Conservation (phyloP, 2,113 vertebrate genomes). For the Probosciger aterrimus region DNA sequence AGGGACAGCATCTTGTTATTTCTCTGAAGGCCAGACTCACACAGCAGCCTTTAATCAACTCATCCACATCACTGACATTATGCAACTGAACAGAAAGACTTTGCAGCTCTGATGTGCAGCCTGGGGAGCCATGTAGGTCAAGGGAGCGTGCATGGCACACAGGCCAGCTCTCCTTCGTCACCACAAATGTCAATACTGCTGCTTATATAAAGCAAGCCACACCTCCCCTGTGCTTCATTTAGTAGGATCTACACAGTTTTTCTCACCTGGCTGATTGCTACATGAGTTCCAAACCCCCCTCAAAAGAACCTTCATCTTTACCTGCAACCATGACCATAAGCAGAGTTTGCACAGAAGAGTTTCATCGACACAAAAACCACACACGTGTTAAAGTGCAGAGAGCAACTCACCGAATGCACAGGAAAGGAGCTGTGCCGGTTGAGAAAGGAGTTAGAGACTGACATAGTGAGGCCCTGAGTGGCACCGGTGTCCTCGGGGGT, state of each 20-base stretch:
- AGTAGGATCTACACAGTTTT: neutral
- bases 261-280: neutral
- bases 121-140: neutral
- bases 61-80: neutral
- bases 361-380: neutral
- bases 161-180: neutral
- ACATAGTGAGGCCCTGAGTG: conserved; percentile 93
- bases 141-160: neutral
- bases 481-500: conserved; percentile 88
- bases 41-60: conserved; percentile 12
- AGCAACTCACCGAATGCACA: conserved; percentile 93
- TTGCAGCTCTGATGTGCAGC: neutral
- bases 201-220: neutral
- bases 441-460: conserved; percentile 98
- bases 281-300: neutral
- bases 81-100: neutral
- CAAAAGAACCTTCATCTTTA: neutral
- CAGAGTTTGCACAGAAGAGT: neutral
- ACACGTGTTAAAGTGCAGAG: neutral
- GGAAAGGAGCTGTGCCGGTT: conserved; percentile 91
- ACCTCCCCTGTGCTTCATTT: neutral
- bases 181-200: accelerated
- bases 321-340: neutral
- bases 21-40: neutral
- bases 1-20: neutral